Base-by-base conservation (phyloP, 2,797 vertebrate genomes). In the Tokudaia muenninki region DNA sequence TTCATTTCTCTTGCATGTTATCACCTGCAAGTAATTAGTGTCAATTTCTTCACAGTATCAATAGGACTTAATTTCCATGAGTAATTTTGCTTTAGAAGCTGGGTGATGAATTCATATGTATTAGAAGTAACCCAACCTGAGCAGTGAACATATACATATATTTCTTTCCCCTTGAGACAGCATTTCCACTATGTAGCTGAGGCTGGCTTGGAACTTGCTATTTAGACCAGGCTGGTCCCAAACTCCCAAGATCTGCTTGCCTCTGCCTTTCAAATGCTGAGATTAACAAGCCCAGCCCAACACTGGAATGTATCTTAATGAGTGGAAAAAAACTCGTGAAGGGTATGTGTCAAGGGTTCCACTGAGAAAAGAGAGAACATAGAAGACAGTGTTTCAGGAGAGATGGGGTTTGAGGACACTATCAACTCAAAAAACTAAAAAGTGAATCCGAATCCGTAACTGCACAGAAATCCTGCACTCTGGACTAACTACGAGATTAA, bases 61-160 rank as follows among this genome's bases (percentile, higher is more conserved):
- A 81, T 17, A 96, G 50, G 44, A 34, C 80, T 78, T 72, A 91
- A 65, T 91, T 92, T 80, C 92, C 47, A 52, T 52, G 24, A 83
- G n/a, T 79, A 19, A 86, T 22, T 90, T 63, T 75, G n/a, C 19
- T 70, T 72, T 78, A 87, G 87, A 83, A 93, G 50, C 11, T 47
- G 2, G 10, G 19, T 80, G 61, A 87, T 61, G 19, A 95, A 94
- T 83, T 82, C 44, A 34, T 29, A 11, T 37, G 34, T 74, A 65
- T n/a, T 79, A 41, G n/a, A 37, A 67, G 19, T 88, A 47, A 84
- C 63, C 52, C 52, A 52, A 52, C 52, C 0, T 87, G 9, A 78
- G 16, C 90, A 22, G 26, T 8, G 41, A 92, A 41, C 50, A 52
- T 19, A 10, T 10, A 79, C 29, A 78, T 34, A 70, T 6, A 87